A percentile compares a stretch with the other conserved stretches of the same genome.
Evolutionary conservation across 1,140 invertebrate genomes (phyloP).

Genomic region (Heliconius nattereri): DNA sequence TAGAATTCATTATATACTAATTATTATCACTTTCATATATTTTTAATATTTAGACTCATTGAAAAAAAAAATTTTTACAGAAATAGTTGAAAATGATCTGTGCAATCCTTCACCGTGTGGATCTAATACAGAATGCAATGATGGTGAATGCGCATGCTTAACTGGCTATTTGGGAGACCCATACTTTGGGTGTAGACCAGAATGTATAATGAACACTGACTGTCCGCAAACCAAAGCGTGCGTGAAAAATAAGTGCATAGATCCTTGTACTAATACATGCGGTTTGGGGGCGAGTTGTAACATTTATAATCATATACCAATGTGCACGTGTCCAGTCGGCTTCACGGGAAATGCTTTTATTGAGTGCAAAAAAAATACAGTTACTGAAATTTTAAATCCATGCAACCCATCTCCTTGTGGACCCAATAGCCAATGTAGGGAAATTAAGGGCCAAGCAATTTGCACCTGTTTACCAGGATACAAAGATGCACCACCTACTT

Average conservation of each 20-base stretch:
- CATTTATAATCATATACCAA: slow-evolving; percentile 90
- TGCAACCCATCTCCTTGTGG: slow-evolving; percentile 78
- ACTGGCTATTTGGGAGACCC: slow-evolving; percentile 87
- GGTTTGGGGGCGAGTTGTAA: slow-evolving; percentile 89
- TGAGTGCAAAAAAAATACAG: slow-evolving; percentile 83
- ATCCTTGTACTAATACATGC: slow-evolving; percentile 93
- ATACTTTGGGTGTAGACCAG: slow-evolving; percentile 88
- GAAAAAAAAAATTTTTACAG: slow-evolving; percentile 48
- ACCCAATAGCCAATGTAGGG: slow-evolving; percentile 72
- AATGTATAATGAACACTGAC: slow-evolving; percentile 90
- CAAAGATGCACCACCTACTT: slow-evolving; percentile 89
- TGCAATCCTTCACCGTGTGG: slow-evolving; percentile 74
- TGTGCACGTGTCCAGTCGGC: slow-evolving; percentile 87
- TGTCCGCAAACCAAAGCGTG: slow-evolving; percentile 90
- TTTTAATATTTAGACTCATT: neutral
- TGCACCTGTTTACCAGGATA: slow-evolving; percentile 87
- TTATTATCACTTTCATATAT: too few relatives aligned
- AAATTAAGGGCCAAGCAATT: slow-evolving; percentile 78
- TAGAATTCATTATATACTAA: too few relatives aligned
- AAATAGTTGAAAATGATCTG: slow-evolving; percentile 51
- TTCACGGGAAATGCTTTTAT: slow-evolving; percentile 90
- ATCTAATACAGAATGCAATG: slow-evolving; percentile 81
- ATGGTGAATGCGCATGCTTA: slow-evolving; percentile 85
- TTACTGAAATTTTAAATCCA: slow-evolving; percentile 64
- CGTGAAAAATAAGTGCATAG: slow-evolving; percentile 89